Evolutionary conservation across 2,888 invertebrate genomes (phyloP).

Genomic region (Campoletis raptor): DNA sequence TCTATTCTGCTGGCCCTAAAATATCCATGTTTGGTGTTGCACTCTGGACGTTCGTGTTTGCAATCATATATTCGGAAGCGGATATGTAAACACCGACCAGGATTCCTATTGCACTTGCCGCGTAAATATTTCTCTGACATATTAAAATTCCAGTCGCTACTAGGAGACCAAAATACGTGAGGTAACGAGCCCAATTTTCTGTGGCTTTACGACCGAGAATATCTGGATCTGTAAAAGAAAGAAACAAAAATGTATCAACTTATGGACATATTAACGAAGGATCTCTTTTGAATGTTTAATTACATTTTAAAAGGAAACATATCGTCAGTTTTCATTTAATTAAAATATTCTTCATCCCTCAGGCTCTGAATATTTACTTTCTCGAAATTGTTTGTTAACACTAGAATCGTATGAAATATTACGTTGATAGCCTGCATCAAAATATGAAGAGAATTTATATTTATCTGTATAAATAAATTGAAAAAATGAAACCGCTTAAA

Average conservation of each 20-base stretch:
- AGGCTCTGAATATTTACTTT: no score
- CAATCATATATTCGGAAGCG: constrained; percentile 92
- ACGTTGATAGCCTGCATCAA: no score
- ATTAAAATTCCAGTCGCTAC: constrained; percentile 94
- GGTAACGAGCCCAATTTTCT: constrained; percentile 89
- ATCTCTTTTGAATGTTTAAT: background rate
- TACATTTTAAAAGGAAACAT: background rate
- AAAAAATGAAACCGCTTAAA: background rate
- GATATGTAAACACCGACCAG: constrained; percentile 93
- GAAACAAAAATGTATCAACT: constrained; percentile 1
- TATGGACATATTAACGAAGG: background rate
- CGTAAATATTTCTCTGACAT: constrained; percentile 89
- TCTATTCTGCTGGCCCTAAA: constrained; percentile 71
- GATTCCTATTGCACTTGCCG: constrained; percentile 92
- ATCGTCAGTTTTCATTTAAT: background rate
- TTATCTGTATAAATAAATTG: background rate
- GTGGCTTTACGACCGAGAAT: constrained; percentile 85
- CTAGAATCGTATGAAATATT: no score
- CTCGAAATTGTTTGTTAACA: no score
- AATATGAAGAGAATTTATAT: no score
- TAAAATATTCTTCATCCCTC: background rate
- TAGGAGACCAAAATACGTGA: constrained; percentile 94
- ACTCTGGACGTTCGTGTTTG: constrained; percentile 78
- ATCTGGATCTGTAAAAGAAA: constrained; percentile 68
- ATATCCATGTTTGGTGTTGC: constrained; percentile 78